phyloP scores from a whole-genome alignment of 2,888 invertebrate species.

The Spodoptera picta region DNA sequence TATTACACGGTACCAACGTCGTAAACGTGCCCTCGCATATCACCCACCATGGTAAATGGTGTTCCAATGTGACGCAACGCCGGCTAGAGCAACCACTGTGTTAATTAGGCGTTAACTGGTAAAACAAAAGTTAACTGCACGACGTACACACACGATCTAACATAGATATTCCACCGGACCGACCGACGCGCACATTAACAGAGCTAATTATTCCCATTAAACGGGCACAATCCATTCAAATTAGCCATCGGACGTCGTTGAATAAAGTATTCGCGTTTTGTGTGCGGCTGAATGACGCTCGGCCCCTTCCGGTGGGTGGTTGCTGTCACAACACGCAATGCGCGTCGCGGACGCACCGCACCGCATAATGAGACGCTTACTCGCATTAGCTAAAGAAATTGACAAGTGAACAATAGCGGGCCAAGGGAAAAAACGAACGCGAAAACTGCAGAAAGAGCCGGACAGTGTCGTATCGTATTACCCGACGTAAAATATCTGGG shows the following conservation, averaged over 20 bases:
- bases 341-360: conserved; percentile 86
- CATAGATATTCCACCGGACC: conserved; percentile 68
- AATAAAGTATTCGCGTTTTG: conserved; percentile 87
- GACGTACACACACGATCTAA: conserved; percentile 63
- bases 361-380: conserved; percentile 89
- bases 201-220: conserved; percentile 86
- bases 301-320: conserved; percentile 88
- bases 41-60: conserved; percentile 54
- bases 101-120: conserved; percentile 73
- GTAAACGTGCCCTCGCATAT: conserved; percentile 63
- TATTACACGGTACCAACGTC: conserved; percentile 57
- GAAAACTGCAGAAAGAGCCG: conserved; percentile 87
- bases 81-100: conserved; percentile 58
- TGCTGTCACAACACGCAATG: conserved; percentile 88
- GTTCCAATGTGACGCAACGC: conserved; percentile 62
- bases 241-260: conserved; percentile 86
- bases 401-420: conserved; percentile 88
- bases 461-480: conserved; percentile 89
- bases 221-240: conserved; percentile 86
- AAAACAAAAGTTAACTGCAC: conserved; percentile 70
- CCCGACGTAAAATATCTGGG: conserved; percentile 88
- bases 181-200: conserved; percentile 69
- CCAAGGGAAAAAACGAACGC: conserved; percentile 82
- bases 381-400: conserved; percentile 89
- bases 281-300: conserved; percentile 86